Base-by-base conservation (phyloP, 1,140 invertebrate species). In the Triops longicaudatus region DNA sequence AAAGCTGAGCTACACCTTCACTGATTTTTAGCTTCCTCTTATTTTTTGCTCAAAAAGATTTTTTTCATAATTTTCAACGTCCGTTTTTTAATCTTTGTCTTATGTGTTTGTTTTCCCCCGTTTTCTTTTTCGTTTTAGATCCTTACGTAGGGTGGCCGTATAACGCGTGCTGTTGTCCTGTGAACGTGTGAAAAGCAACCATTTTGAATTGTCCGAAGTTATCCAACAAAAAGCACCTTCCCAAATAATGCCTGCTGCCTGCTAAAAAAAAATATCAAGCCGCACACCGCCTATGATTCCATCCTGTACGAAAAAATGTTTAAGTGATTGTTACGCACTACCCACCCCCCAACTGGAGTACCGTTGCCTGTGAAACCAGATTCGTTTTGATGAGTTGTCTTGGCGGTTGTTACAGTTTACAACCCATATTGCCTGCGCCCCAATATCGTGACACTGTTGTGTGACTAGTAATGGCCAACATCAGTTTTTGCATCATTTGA, bases 181-280 rank as follows among this genome's bases (percentile, higher is more conserved):
- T 63, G 50, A 63, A 63, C 50, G 50, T 63, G 50, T 63, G 50
- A 63, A 63, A 63, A 63, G 50, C 50, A 63, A 63, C 50, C 50
- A 63, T 63, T 63, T 63, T 63, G 50, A 63, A 63, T n/a, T 63
- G 50, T 63, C 50, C 50, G 50, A 63, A 63, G 17, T 63, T 63
- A 63, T 63, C 50, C 50, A 63, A 63, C 50, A 63, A 63, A 43
- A 63, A 63, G 17, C 50, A 63, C 50, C n/a, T 63, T 63, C 50
- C 50, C 50, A 63, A 37, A 63, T 63, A 63, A 63, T 63, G 50
- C 50, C 50, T 63, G 50, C 50, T 63, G 50, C 50, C 50, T 63
- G 50, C 50, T 63, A 63, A 63, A 63, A 63, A 63, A 63, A 63
- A 63, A 63, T 37, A 17, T 63, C 50, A 63, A 37, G 50, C 50